Conservation (phyloP, 2,888 invertebrate genomes). For the Pristionchus exspectatus region DNA sequence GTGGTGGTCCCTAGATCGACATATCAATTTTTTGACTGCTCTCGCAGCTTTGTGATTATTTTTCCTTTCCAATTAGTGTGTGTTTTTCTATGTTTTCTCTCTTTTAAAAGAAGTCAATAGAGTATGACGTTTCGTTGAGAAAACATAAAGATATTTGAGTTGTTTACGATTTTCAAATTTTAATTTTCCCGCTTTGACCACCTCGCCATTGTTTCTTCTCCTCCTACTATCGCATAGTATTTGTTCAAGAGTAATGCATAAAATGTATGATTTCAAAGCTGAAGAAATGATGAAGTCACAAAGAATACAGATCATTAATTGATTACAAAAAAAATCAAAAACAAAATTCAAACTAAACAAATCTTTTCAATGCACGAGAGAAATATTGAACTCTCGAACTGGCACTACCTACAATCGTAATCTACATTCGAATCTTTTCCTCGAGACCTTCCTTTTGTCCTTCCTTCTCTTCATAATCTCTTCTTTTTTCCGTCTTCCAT, state of each 20-base stretch:
- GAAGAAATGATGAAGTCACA: neutral
- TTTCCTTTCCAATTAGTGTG: neutral
- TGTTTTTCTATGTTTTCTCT: slow-evolving; percentile 8
- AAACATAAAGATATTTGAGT: slow-evolving; percentile 46
- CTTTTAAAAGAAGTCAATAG: slow-evolving; percentile 34
- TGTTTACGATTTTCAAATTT: slow-evolving; percentile 32
- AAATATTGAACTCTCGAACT: too few species aligned
- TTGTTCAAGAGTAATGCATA: slow-evolving; percentile 41
- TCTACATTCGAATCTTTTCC: neutral
- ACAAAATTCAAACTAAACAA: too few species aligned
- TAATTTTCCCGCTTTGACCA: slow-evolving; percentile 24
- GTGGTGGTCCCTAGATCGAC: too few species aligned
- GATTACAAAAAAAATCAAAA: too few species aligned
- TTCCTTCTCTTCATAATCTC: neutral
- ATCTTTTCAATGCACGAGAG: too few species aligned
- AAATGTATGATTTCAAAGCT: slow-evolving; percentile 17
- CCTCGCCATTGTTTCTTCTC: slow-evolving; percentile 27
- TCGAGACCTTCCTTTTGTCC: neutral
- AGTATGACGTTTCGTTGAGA: slow-evolving; percentile 45
- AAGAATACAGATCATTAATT: too few species aligned
- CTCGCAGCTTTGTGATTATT: slow-evolving; percentile 38
- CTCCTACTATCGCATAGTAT: slow-evolving; percentile 39
- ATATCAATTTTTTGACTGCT: slow-evolving; percentile 35
- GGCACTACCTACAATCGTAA: too few species aligned
- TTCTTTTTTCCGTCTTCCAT: neutral